Evolutionary conservation across 2,797 vertebrate species (phyloP).

Genomic region (Chrysocyon brachyurus): DNA sequence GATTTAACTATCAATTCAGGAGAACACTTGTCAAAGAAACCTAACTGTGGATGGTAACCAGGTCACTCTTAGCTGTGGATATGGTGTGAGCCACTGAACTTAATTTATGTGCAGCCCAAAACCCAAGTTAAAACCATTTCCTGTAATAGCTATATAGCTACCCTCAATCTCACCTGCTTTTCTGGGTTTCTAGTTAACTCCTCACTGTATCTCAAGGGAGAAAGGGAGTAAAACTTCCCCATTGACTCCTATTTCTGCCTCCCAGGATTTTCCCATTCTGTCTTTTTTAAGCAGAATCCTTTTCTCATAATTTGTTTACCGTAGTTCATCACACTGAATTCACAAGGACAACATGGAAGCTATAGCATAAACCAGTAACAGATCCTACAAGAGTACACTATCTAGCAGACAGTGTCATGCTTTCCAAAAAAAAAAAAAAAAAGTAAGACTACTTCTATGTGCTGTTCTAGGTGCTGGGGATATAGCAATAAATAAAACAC

Average conservation of each 20-base stretch:
- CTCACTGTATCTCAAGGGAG: not conserved
- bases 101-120: not conserved
- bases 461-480: not conserved
- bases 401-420: not conserved
- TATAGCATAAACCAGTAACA: not conserved
- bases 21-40: slow-evolving; percentile 6
- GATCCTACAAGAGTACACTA: not conserved
- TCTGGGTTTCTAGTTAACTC: slow-evolving; percentile 13
- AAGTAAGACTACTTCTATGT: not conserved
- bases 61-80: not conserved
- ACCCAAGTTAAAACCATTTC: not conserved
- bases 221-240: slow-evolving; percentile 15
- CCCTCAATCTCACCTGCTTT: not conserved
- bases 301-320: not conserved
- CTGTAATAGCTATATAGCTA: not conserved
- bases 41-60: not conserved
- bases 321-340: not conserved
- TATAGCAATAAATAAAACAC: not conserved
- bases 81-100: not conserved
- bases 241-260: not conserved
- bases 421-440: not conserved
- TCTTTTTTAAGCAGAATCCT: slow-evolving; percentile 1
- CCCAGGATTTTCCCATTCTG: not conserved
- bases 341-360: not conserved
- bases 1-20: slow-evolving; percentile 34